Base-by-base conservation (phyloP, 2,888 invertebrate species). In the Eupithecia subfuscata region DNA sequence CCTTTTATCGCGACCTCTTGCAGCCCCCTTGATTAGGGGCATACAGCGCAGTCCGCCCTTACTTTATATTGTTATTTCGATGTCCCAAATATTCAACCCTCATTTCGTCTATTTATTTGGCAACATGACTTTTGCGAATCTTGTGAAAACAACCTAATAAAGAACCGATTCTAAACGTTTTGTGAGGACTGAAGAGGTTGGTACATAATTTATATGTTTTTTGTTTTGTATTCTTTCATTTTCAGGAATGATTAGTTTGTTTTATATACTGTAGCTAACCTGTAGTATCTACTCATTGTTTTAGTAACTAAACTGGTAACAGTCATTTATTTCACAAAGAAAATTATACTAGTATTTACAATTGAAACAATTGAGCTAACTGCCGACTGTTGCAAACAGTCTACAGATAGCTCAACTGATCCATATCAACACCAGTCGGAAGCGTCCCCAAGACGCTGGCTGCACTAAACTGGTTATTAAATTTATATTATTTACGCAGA, bases 21-120 rank as follows among this genome's bases (percentile, higher is more conserved):
- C 48, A 60, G 40, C 64, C 48, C 70, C 77, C 77, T 73, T 77
- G 75, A 77, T 77, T 77, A 75, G 75, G 75, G 70, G 25, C 56
- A 60, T 60, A 56, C 22, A 56, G n/a, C n/a, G 11, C 64, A 71
- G 60, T 52, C 67, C 67, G 34, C 77, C 73, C 73, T 69, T 70
- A 56, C 60, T 70, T 64, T 75, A 69, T 73, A 75, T 71, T 73
- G 72, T 74, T 77, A 72, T 70, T 77, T 70, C 52, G 70, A 40
- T 75, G 34, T 48, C 74, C 60, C 52, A 64, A 64, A 45, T 56
- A 68, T 68, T 60, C 25, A 48, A 71, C 71, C 65, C 64, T 71
- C 22, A 63, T 71, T 63, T 25, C n/a, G 34, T 56, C 70, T 56
- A 70, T 56, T 70, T 70, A 71, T 71, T 64, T 56, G 34, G 37